A percentile compares a stretch with the other conserved stretches of the same genome.
phyloP scores from a whole-genome alignment of 2,113 vertebrate species.

The Oxygymnocypris stewartii region DNA sequence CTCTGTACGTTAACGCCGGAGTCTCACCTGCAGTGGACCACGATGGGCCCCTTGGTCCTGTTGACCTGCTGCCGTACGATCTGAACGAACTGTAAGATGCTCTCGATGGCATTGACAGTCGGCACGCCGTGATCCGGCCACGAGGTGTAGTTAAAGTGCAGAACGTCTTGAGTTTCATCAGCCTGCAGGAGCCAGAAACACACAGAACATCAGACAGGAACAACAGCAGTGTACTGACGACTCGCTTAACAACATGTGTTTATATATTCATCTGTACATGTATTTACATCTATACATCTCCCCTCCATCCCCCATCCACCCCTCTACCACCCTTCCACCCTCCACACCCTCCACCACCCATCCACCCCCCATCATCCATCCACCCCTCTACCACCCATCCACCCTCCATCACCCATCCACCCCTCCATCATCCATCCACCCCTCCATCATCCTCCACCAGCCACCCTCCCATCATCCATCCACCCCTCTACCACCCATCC shows the following conservation, averaged over 20 bases:
- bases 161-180: slow-evolving; percentile 86
- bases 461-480: neutral
- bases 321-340: too few species aligned
- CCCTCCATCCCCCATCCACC: too few species aligned
- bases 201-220: neutral
- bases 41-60: slow-evolving; percentile 83
- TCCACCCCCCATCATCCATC: too few species aligned
- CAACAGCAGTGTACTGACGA: neutral
- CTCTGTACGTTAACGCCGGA: neutral
- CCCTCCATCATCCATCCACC: too few species aligned
- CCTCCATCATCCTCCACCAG: too few species aligned
- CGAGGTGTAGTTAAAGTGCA: slow-evolving; percentile 94
- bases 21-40: slow-evolving; percentile 93
- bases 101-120: slow-evolving; percentile 88
- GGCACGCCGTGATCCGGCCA: slow-evolving; percentile 98
- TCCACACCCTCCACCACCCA: too few species aligned
- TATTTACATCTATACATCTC: too few species aligned
- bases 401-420: neutral
- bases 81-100: slow-evolving; percentile 93
- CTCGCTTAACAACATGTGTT: too few species aligned
- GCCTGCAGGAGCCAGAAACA: slow-evolving; percentile 71
- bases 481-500: rapidly evolving
- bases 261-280: too few species aligned
- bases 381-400: neutral
- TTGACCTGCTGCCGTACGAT: slow-evolving; percentile 88